These are phyloP conservation scores for Lagopus leucura DNA, from an alignment of 2,113 vertebrate species.

Conservation along the genomic window DNA sequence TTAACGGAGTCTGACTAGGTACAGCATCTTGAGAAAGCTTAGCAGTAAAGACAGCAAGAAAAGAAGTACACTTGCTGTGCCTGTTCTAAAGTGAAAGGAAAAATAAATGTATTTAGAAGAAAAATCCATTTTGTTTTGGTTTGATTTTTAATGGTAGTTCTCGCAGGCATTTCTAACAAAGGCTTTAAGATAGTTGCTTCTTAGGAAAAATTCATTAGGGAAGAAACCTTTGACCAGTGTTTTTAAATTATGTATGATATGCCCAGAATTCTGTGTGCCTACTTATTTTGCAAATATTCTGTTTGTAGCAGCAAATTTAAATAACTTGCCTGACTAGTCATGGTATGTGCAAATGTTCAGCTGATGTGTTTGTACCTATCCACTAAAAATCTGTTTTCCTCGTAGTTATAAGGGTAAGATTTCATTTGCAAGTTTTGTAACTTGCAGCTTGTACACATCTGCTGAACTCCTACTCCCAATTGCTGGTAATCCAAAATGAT, in stretches of 20 bases:
- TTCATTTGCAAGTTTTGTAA: neutral
- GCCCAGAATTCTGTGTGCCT: neutral
- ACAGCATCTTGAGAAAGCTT: neutral
- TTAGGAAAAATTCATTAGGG: conserved; percentile 13
- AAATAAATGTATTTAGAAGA: neutral
- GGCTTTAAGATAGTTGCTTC: conserved; percentile 7
- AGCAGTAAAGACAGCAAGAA: neutral
- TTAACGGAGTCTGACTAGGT: conserved; percentile 31
- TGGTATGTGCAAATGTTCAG: neutral
- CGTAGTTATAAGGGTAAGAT: neutral
- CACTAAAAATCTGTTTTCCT: neutral
- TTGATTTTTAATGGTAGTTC: neutral
- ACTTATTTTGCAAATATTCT: neutral
- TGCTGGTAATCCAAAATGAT: conserved; percentile 16
- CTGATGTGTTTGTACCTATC: neutral
- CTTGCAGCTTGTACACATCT: neutral
- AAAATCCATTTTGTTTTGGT: neutral
- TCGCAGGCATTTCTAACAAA: conserved; percentile 19
- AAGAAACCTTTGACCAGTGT: neutral
- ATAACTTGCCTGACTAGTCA: neutral
- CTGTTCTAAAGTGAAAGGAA: neutral
- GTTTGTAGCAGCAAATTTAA: neutral
- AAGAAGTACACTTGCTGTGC: neutral
- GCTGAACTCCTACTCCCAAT: neutral
- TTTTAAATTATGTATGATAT: neutral